Evolutionary conservation across 2,113 vertebrate genomes (phyloP), one percentile per base, ranked within the genome.

Genomic region (Elanoides forficatus): DNA sequence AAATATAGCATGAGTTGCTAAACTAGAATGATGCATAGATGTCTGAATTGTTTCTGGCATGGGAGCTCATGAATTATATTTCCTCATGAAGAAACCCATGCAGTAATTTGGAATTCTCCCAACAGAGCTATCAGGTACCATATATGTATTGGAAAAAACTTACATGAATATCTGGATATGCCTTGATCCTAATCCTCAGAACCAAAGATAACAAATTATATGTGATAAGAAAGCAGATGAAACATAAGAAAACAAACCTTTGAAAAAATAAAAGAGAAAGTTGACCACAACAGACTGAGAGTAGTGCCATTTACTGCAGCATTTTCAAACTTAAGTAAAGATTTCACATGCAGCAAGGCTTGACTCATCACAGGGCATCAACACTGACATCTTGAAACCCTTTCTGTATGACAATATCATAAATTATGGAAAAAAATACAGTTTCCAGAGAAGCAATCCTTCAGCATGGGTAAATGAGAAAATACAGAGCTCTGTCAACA

Each of bases 11-110:
- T 60, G 56, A 92, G 13, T 89, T 94, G 90, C 80, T 83, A 93
- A 92, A 75, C 27, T 17, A 30, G 73, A 96, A 74, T 84, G 73
- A 87, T 93, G 42, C 50, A 62, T 79, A 76, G 74, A 93, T 52
- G 12, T 80, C 78, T 80, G 66, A 76, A 71, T 73, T 95, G 73
- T 91, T 95, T 87, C 93, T 97, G 95, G 66, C 78, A 95, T 3
- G 6, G 60, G 34, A 81, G 19, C 15, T 85, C 66, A 80, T 65
- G 62, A 95, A 65, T 95, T 91, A 21, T 42, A 81, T 65, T 87
- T 95, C 86, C 36, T 72, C 43, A 38, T 55, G 36, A 94, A 93
- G 45, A 86, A 85, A 58, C 42, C 34, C 53, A 59, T 81, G 53
- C 87, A 92, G 48, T 32, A 86, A 89, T 68, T 81, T 90, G 81